phyloP scores from a whole-genome alignment of 2,113 vertebrate species.

The Melanerpes formicivorus region DNA sequence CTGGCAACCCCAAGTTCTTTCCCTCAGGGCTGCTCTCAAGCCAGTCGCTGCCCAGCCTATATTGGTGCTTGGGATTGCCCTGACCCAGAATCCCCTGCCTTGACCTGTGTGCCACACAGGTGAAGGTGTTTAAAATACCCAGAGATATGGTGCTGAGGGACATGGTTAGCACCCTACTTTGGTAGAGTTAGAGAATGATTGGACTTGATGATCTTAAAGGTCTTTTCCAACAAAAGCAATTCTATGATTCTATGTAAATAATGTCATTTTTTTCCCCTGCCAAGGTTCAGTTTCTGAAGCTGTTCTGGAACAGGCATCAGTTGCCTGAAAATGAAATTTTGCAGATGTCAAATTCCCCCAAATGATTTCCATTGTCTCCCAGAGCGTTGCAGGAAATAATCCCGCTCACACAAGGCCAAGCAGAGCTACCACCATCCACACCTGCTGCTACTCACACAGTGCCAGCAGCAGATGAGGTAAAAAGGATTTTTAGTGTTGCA shows the following conservation, averaged over 20 bases:
- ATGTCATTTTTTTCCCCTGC: fast-evolving
- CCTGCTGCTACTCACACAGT: background rate
- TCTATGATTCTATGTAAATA: background rate
- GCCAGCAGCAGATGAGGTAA: background rate
- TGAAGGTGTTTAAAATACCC: too few species aligned
- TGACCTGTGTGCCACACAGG: too few species aligned
- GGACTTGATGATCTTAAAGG: too few species aligned
- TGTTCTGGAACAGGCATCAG: background rate
- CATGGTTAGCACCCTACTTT: too few species aligned
- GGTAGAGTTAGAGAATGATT: too few species aligned
- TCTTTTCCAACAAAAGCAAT: background rate
- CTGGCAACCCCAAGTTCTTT: too few species aligned
- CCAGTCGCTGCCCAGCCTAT: too few species aligned
- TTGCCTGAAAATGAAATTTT: background rate
- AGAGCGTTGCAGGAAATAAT: background rate
- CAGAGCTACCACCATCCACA: fast-evolving
- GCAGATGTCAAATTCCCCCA: background rate
- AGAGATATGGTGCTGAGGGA: too few species aligned
- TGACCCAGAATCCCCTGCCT: too few species aligned
- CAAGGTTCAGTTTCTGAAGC: background rate
- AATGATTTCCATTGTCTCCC: background rate
- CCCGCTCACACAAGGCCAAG: background rate
- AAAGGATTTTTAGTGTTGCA: background rate
- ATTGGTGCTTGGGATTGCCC: too few species aligned
- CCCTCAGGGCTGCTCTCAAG: too few species aligned